A percentile compares a stretch with the other conserved stretches of the same genome.
Evolutionary conservation across 2,113 vertebrate species (phyloP).

Genomic region (Pantherophis guttatus): DNA sequence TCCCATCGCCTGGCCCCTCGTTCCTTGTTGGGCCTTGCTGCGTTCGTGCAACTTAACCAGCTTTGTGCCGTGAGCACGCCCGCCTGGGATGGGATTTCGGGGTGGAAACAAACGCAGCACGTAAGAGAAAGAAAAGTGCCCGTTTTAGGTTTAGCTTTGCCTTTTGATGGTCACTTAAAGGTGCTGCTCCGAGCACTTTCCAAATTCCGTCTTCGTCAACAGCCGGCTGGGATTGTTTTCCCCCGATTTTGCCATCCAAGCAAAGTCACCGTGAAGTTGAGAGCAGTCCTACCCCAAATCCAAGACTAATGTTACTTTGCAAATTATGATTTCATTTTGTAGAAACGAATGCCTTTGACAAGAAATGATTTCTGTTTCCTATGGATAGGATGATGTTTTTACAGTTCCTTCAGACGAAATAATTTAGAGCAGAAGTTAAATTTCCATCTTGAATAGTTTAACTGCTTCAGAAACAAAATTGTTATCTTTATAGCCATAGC

Average conservation of each 20-base stretch:
- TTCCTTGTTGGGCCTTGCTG: slow-evolving; percentile 3
- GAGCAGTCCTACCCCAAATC: background rate
- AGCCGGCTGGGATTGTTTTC: background rate
- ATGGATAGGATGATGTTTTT: background rate
- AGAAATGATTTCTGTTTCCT: background rate
- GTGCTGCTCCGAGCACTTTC: background rate
- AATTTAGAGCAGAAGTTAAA: background rate
- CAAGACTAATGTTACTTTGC: background rate
- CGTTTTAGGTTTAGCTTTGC: background rate
- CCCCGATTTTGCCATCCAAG: background rate
- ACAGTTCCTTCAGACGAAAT: slow-evolving; percentile 9
- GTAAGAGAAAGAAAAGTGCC: background rate
- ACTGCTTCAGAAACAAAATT: background rate
- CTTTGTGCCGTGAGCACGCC: background rate
- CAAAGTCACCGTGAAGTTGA: background rate
- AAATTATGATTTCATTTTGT: background rate
- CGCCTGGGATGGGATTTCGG: background rate
- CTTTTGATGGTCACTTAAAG: background rate
- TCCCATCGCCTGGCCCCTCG: background rate
- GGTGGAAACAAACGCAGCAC: background rate
- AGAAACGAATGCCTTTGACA: background rate
- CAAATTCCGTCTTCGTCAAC: background rate
- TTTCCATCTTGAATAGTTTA: background rate
- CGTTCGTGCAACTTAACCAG: background rate
- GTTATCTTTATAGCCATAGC: background rate